Base-by-base conservation (phyloP, 2,888 invertebrate species). In the Tromatobia lineatoria region DNA sequence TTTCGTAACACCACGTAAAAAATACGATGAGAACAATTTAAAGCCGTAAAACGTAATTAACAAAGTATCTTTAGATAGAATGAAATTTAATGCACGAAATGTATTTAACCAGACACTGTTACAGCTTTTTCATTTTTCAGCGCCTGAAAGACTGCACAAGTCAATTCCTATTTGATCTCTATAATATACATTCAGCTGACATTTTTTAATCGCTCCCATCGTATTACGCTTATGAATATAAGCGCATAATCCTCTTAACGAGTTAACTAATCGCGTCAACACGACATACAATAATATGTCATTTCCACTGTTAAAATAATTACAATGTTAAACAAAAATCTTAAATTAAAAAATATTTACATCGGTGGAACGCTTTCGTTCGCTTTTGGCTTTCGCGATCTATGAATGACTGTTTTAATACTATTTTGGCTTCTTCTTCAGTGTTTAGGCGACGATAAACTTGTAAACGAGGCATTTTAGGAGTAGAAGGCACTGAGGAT, bases 391-490 rank as follows among this genome's bases (percentile, higher is more conserved):
- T 52, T 54, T 25, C 64, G 52, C 71, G 64, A 15, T 79, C 42
- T 79, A 45, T 34, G 54, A 64, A 20, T 38, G 15, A 59, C 47
- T 18, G 29, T 61, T 78, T 15, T 69, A 79, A 79, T 79, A 79
- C 78, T 79, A 79, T 79, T 64, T 71, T 50, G 78, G 78, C 61
- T 71, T 78, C 20, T 61, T 64, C 25, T 45, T 45, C 29, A 47
- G 34, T 70, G 29, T 59, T 23, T 61, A 23, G n/a, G 57, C 15
- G 71, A n/a, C 38, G 57, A 47, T 47, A 59, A 11, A n/a, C 25
- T 61, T n/a, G 23, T 1, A 47, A 18, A 42, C 61, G 11, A 29
- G 29, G 25, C n/a, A n/a, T 8, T 59, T 15, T 20, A 13, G 23
- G 18, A 25, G 70, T 34, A 34, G 18, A 61, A 23, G 59, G 15